Evolutionary conservation across 2,888 invertebrate species (phyloP), one percentile per base, ranked within the genome.

Genomic region (Pachycephus smyrnensis): DNA sequence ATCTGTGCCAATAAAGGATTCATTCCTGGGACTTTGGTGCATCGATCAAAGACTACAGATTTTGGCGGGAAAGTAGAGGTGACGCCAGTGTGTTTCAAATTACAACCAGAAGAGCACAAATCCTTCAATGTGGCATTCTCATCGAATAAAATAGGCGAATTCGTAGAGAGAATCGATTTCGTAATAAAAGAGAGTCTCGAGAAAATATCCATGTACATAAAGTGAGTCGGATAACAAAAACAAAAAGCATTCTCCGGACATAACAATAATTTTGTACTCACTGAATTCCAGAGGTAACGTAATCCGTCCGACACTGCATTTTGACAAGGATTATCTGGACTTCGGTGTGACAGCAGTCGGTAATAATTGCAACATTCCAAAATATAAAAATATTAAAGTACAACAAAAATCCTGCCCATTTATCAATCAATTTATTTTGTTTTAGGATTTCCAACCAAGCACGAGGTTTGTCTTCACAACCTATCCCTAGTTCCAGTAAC

Each of bases 131-230:
- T 95, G 11, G 92, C 93, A 0, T 95, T 94, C 87, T 92, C 91
- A 35, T 94, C 94, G 76, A 92, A 92, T 12, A 93, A 93, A 36
- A 93, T 93, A 84, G 95, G 95, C 71, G 92, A 93, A 12, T 95
- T 94, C 86, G 92, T 94, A 76, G 95, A 95, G 90, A 93, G 93
- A 88, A 88, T 95, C 3, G 92, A 93, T 81, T 95, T 95, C 87
- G 78, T 87, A 2, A 93, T 95, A 78, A 92, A 92, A n/a, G 94
- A 94, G 84, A 94, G 95, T 1, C 88, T 91, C 77, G 93, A 95
- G 78, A 86, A 92, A 9, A 85, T 94, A 71, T 93, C 93, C 81
- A 87, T 94, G 31, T 92, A 93, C 84, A 90, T 95, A 77, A 94
- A 93, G 95, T 95, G 92, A 91, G 92, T 75, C 15, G 31, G 1